Conservation (phyloP, 2,888 invertebrate genomes). For the Corbicula japonica region DNA sequence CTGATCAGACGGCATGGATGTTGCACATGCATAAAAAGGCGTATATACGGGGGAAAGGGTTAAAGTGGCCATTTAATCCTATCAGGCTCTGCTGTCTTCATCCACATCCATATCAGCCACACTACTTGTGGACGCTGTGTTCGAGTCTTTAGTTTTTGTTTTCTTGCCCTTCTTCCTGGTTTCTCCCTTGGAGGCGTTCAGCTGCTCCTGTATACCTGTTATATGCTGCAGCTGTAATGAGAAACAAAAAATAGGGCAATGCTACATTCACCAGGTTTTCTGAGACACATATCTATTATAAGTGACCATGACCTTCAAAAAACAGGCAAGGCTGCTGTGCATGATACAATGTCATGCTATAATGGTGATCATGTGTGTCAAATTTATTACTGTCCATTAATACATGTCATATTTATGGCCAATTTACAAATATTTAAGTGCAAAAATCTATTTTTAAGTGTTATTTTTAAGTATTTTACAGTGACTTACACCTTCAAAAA, state of each 20-base stretch:
- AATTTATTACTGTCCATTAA: background rate
- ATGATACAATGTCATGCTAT: background rate
- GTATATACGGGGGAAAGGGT: too few relatives aligned
- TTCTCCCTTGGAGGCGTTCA: constrained; percentile 51
- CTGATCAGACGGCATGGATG: too few relatives aligned
- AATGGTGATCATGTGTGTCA: background rate
- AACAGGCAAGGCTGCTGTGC: background rate
- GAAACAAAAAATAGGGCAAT: background rate
- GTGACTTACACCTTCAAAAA: too few relatives aligned
- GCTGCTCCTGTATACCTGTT: constrained; percentile 51
- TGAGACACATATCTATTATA: background rate
- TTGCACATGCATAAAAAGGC: too few relatives aligned
- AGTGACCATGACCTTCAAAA: background rate
- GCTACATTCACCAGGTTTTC: background rate
- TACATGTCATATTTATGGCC: too few relatives aligned
- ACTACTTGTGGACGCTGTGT: constrained; percentile 10
- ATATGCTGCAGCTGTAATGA: constrained; percentile 61
- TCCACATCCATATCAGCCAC: constrained; percentile 34
- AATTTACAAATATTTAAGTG: too few relatives aligned
- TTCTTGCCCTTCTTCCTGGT: constrained; percentile 60
- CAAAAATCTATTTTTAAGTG: too few relatives aligned
- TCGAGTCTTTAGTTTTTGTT: constrained; percentile 38
- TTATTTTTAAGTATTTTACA: too few relatives aligned
- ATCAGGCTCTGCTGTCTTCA: constrained; percentile 51
- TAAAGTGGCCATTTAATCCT: too few relatives aligned